These are phyloP conservation scores for Drosophila parabipectinata DNA, from an alignment of 1,140 invertebrate genomes.

Conservation along the genomic window DNA sequence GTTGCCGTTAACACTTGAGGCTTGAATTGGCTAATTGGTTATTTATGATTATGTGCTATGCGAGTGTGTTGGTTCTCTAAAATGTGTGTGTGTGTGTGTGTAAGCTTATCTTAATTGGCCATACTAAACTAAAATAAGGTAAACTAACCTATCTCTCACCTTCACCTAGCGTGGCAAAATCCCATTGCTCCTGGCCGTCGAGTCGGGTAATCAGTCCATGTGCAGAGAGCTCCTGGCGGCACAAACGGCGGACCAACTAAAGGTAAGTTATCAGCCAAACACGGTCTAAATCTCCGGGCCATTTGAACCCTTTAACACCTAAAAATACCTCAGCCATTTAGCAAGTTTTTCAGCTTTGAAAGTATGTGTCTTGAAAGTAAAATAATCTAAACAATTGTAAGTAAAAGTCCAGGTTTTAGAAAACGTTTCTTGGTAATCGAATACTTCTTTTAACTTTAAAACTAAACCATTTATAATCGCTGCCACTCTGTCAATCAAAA, in stretches of 20 bases:
- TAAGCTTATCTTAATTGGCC: slow-evolving; percentile 48
- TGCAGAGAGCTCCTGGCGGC: slow-evolving; percentile 94
- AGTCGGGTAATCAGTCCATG: slow-evolving; percentile 96
- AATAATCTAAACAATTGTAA: not conserved
- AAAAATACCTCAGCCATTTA: slow-evolving; percentile 2
- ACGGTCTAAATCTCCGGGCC: not conserved
- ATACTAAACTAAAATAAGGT: slow-evolving; percentile 34
- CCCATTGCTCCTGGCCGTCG: slow-evolving; percentile 95
- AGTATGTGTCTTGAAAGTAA: not conserved
- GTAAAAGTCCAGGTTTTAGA: not conserved
- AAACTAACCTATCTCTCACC: slow-evolving; percentile 79
- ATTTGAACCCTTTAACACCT: slow-evolving; percentile 7
- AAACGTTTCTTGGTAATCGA: not conserved
- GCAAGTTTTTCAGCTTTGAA: not conserved
- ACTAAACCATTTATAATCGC: not conserved
- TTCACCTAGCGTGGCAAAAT: slow-evolving; percentile 93
- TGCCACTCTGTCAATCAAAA: slow-evolving; percentile 3
- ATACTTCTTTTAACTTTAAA: not conserved
- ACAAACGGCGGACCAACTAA: slow-evolving; percentile 91
- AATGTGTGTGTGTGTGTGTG: slow-evolving; percentile 17
- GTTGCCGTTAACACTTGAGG: slow-evolving; percentile 78
- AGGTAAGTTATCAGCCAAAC: slow-evolving; percentile 83
- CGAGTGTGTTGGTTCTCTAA: slow-evolving; percentile 6
- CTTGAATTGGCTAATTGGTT: slow-evolving; percentile 80
- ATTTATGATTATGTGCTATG: slow-evolving; percentile 67